Conservation (phyloP, 1,140 invertebrate genomes). For the Drosophila eugracilis region DNA sequence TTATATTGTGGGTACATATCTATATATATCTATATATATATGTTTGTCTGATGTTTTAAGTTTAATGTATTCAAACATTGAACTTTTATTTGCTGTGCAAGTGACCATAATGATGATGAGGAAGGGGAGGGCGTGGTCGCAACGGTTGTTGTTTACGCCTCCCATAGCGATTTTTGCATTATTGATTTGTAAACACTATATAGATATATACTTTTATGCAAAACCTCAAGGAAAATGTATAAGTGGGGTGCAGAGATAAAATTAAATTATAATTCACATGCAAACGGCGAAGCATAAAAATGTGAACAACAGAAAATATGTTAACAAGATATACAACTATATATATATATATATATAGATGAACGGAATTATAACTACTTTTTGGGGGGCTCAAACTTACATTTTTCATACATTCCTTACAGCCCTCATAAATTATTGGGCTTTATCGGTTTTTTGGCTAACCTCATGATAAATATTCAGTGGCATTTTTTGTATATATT, state of each 20-base stretch:
- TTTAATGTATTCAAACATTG: conserved; percentile 82
- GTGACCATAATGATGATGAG: conserved; percentile 45
- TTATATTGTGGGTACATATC: conserved; percentile 1
- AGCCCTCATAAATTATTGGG: conserved; percentile 16
- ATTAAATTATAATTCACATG: conserved; percentile 36
- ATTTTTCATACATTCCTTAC: conserved; percentile 25
- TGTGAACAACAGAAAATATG: conserved; percentile 43
- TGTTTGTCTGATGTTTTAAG: conserved; percentile 28
- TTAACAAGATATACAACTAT: conserved; percentile 31
- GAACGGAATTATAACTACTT: conserved; percentile 37
- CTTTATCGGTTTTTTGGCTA: conserved; percentile 25
- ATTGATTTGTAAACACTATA: conserved; percentile 19
- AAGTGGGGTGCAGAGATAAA: conserved; percentile 32
- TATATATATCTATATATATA: not conserved
- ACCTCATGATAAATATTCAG: conserved; percentile 22
- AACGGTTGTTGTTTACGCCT: conserved; percentile 59
- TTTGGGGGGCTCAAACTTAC: conserved; percentile 9
- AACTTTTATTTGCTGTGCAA: conserved; percentile 75
- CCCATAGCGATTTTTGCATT: conserved; percentile 12
- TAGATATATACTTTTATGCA: conserved; percentile 53
- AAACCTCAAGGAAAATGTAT: conserved; percentile 71
- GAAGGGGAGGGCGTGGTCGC: conserved; percentile 37
- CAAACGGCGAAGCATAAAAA: conserved; percentile 25
- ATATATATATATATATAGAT: too few species aligned
- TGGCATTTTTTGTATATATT: not conserved